Conservation (phyloP, 2,797 vertebrate genomes). For the Rhynchonycteris naso region DNA sequence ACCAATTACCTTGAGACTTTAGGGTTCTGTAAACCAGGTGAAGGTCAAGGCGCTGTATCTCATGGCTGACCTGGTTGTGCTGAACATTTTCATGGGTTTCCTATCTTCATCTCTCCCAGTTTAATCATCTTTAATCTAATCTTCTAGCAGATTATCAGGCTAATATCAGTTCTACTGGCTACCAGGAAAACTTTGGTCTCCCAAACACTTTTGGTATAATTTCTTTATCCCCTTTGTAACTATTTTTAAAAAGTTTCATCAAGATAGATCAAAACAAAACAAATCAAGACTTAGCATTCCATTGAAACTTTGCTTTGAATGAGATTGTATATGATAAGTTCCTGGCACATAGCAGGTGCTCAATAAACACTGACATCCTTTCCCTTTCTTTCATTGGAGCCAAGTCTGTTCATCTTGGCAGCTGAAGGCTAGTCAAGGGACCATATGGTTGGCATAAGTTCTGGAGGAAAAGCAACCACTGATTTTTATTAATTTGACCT, state of each 20-base stretch:
- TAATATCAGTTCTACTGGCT: neutral
- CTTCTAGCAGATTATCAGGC: neutral
- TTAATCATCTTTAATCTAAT: neutral
- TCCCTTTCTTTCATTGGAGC: neutral
- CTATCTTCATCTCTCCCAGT: neutral
- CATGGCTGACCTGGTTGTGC: neutral
- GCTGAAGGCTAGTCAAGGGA: neutral
- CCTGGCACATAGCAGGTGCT: neutral
- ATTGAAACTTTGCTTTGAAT: neutral
- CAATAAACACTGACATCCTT: neutral
- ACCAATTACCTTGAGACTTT: neutral
- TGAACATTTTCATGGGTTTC: neutral
- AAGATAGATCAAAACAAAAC: conserved; percentile 4
- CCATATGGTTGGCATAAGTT: neutral
- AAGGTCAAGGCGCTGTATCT: neutral
- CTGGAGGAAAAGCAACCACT: neutral
- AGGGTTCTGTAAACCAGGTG: neutral
- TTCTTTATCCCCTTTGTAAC: neutral
- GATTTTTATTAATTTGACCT: conserved; percentile 46
- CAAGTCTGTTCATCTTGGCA: neutral
- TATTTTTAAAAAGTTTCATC: neutral
- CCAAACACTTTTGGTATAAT: neutral
- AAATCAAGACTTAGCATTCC: neutral
- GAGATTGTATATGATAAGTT: neutral
- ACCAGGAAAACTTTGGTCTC: neutral